Evolutionary conservation across 2,797 vertebrate genomes (phyloP).

Genomic region (Glyptemys insculpta): DNA sequence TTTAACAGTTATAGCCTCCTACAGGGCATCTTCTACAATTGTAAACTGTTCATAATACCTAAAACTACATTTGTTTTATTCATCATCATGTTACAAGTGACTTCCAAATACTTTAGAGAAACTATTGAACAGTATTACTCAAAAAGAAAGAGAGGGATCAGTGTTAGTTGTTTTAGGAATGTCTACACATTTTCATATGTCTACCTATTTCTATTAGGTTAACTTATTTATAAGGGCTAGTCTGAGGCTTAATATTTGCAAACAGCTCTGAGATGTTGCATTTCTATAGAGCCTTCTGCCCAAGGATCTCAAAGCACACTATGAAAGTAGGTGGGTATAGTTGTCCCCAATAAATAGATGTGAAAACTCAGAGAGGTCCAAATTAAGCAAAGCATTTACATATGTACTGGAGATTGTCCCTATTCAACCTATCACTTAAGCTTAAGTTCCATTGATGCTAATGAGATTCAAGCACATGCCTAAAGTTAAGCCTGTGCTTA

Average conservation of each 20-base stretch:
- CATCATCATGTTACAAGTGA: constrained; percentile 9
- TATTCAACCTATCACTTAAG: neutral
- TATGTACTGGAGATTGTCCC: neutral
- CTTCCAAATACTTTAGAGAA: neutral
- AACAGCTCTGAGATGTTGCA: neutral
- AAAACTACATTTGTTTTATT: neutral
- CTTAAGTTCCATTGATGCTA: neutral
- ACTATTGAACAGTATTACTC: neutral
- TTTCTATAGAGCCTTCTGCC: neutral
- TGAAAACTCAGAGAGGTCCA: neutral
- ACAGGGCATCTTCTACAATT: neutral
- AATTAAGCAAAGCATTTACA: neutral
- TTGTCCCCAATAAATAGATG: neutral
- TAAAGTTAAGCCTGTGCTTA: neutral
- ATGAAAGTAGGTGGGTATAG: neutral
- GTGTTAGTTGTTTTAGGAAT: neutral
- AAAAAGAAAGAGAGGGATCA: neutral
- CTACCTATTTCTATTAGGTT: neutral
- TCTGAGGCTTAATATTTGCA: neutral
- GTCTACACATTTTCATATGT: neutral
- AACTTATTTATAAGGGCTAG: neutral
- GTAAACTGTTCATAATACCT: neutral
- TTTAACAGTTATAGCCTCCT: neutral
- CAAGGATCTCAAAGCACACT: neutral
- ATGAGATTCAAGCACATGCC: neutral